These are phyloP conservation scores for Gerris buenoi DNA, from an alignment of 1,140 invertebrate genomes.

Conservation along the genomic window DNA sequence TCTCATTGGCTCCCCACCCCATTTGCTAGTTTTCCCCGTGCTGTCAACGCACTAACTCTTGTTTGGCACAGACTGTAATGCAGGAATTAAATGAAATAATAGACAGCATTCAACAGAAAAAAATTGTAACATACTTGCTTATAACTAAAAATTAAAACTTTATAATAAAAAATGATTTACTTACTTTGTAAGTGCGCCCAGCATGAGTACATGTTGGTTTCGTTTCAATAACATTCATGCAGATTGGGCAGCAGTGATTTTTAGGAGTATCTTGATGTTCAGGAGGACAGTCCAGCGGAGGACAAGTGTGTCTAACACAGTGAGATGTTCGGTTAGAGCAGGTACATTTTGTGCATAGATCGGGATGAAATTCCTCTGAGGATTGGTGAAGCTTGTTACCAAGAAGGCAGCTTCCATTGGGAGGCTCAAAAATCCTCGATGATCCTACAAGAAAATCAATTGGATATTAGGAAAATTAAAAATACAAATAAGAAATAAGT, in stretches of 20 bases:
- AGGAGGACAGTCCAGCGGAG: conserved; percentile 59
- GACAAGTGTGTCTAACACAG: conserved; percentile 62
- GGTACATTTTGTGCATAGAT: conserved; percentile 67
- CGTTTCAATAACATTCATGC: conserved; percentile 40
- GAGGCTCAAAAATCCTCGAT: conserved; percentile 29
- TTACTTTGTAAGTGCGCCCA: conserved; percentile 48
- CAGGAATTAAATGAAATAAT: no score
- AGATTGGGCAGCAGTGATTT: conserved; percentile 63
- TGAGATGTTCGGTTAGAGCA: conserved; percentile 60
- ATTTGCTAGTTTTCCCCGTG: no score
- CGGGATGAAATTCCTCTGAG: conserved; percentile 41
- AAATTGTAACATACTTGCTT: neutral
- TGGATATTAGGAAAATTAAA: neutral
- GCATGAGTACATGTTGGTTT: conserved; percentile 44
- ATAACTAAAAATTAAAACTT: no score
- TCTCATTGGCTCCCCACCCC: no score
- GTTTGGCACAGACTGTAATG: no score
- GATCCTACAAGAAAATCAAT: conserved; percentile 22
- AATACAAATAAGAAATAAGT: no score
- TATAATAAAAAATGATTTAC: conserved; percentile 22
- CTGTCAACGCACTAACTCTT: no score
- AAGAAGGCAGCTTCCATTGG: conserved; percentile 49
- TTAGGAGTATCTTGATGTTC: conserved; percentile 45
- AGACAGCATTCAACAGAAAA: no score
- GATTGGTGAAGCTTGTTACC: conserved; percentile 45